A percentile compares a stretch with the other conserved stretches of the same genome.
phyloP scores from a whole-genome alignment of 2,797 vertebrate genomes.

The Buphagus erythrorhynchus region DNA sequence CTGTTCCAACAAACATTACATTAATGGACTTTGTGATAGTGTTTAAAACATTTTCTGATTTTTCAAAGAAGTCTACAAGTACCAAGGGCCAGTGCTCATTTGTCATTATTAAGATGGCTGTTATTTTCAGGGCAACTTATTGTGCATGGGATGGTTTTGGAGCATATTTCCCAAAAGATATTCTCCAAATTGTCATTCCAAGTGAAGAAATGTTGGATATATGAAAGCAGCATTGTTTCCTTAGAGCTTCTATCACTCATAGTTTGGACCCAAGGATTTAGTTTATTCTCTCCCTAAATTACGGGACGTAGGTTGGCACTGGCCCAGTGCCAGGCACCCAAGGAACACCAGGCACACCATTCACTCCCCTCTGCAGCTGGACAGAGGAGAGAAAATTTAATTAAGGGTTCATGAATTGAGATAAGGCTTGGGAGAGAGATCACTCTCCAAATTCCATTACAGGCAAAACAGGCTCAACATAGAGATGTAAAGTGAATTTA shows the following conservation, averaged over 20 bases:
- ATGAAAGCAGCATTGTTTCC: neutral
- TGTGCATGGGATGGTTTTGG: neutral
- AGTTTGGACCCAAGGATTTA: neutral
- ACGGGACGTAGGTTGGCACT: neutral
- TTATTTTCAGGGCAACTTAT: neutral
- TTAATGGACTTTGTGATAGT: neutral
- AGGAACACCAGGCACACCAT: neutral
- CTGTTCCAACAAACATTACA: neutral
- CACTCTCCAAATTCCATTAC: neutral
- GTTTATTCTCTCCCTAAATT: neutral
- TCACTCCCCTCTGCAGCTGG: neutral
- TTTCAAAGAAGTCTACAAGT: neutral
- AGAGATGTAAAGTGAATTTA: neutral
- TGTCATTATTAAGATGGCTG: neutral
- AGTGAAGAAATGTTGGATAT: neutral
- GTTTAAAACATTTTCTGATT: neutral
- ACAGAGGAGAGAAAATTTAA: neutral
- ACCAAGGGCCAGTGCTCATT: neutral
- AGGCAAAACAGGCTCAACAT: neutral
- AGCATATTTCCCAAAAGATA: neutral
- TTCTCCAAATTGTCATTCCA: neutral
- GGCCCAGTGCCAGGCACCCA: fast-evolving
- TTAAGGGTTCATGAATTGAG: neutral
- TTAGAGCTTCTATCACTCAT: neutral
- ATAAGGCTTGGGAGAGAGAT: neutral